phyloP scores from a whole-genome alignment of 2,797 vertebrate species.

The Urosaurus nigricauda region DNA sequence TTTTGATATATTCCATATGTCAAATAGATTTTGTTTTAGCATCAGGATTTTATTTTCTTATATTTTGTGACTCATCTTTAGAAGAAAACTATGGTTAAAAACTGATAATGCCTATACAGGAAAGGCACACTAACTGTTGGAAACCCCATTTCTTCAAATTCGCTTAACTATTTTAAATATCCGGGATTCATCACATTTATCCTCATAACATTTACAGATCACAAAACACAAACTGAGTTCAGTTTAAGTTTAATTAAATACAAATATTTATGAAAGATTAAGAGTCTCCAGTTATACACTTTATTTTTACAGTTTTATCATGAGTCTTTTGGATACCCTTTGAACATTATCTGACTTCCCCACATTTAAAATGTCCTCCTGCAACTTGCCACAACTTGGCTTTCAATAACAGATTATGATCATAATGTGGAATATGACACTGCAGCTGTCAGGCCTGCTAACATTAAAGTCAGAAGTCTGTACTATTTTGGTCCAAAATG shows the following conservation, averaged over 20 bases:
- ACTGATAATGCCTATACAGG: not conserved
- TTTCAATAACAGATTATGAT: slow-evolving; percentile 18
- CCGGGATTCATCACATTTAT: not conserved
- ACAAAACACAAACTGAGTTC: not conserved
- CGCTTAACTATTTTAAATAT: not conserved
- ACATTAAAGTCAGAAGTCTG: slow-evolving; percentile 18
- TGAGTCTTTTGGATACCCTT: not conserved
- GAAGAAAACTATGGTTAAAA: not conserved
- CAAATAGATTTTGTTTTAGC: not conserved
- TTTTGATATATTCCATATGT: not conserved
- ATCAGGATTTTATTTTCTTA: not conserved
- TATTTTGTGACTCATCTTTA: not conserved
- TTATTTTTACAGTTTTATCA: not conserved
- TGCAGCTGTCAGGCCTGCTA: not conserved
- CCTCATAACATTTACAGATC: not conserved
- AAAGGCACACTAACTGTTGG: not conserved
- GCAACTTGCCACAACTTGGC: not conserved
- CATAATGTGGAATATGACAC: not conserved
- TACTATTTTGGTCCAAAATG: slow-evolving; percentile 10
- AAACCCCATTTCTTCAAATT: not conserved
- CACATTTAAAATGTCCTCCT: not conserved
- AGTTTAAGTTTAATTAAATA: slow-evolving; percentile 33
- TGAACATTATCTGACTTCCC: not conserved
- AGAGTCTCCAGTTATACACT: not conserved
- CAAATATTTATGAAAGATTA: slow-evolving; percentile 3